Conservation (phyloP, 2,113 vertebrate genomes). For the Calidris pygmaea region DNA sequence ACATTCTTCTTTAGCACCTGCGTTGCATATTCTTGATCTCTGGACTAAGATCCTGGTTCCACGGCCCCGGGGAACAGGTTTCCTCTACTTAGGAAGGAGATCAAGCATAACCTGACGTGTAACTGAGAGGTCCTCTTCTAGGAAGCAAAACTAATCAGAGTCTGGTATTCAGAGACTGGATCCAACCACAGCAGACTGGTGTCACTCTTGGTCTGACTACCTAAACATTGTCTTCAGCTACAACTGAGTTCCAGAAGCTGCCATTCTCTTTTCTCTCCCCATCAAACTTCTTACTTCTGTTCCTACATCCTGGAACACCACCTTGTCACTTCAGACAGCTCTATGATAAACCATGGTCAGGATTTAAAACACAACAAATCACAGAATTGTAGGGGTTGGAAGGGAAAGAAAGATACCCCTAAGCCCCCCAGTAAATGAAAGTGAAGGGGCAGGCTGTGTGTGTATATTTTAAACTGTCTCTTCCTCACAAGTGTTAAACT, state of each 20-base stretch:
- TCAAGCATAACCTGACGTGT: not conserved
- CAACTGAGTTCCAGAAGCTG: not conserved
- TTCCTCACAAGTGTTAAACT: not conserved
- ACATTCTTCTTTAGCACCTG: not conserved
- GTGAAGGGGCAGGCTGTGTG: not conserved
- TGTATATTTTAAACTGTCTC: not conserved
- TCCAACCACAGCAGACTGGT: not conserved
- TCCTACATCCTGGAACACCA: not conserved
- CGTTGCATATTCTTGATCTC: not conserved
- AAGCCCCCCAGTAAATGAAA: not conserved
- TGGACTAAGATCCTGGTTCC: not conserved
- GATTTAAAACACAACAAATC: not conserved
- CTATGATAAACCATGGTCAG: not conserved
- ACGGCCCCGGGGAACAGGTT: not conserved
- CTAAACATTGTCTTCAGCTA: not conserved
- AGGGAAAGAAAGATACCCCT: not conserved
- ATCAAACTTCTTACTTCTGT: not conserved
- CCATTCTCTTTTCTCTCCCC: not conserved
- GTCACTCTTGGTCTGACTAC: not conserved
- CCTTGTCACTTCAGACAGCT: not conserved
- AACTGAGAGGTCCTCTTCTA: not conserved
- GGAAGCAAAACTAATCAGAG: not conserved
- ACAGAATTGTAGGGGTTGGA: too few relatives aligned
- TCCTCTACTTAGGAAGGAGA: not conserved
- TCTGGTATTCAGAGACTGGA: not conserved